A percentile compares a stretch with the other conserved stretches of the same genome.
phyloP scores from a whole-genome alignment of 2,797 vertebrate species.

The Neosilurus mollespiculum region DNA sequence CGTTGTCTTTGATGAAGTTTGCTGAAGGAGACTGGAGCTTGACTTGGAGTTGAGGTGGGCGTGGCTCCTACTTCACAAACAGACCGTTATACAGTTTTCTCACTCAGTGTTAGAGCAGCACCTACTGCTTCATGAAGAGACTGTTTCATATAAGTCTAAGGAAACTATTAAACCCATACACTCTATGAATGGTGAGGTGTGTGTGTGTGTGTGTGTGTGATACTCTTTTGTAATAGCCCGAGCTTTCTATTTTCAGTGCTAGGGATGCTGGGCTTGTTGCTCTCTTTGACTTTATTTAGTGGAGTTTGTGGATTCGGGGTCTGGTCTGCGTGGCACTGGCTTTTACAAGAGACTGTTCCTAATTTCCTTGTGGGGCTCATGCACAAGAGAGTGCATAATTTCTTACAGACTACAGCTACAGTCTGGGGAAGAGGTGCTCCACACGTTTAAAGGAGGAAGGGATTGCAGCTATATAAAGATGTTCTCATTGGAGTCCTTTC shows the following conservation, averaged over 20 bases:
- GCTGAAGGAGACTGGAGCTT: constrained; percentile 17
- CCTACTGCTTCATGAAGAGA: constrained; percentile 4
- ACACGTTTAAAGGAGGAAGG: constrained; percentile 8
- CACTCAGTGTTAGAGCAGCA: neutral
- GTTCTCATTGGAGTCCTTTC: neutral
- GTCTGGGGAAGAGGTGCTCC: constrained; percentile 33
- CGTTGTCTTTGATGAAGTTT: constrained; percentile 34
- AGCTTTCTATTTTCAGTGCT: neutral
- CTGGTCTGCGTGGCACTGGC: constrained; percentile 26
- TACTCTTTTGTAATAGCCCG: neutral
- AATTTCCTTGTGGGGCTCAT: constrained; percentile 36
- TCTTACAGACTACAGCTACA: constrained; percentile 37
- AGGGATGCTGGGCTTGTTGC: neutral
- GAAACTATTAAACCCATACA: neutral
- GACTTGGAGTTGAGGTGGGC: constrained; percentile 18
- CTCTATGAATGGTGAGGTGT: neutral
- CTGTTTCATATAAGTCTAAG: neutral
- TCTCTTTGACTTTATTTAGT: neutral
- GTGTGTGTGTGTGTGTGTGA: neutral
- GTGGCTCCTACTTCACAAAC: constrained; percentile 26
- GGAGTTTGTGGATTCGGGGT: constrained; percentile 23
- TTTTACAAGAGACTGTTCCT: constrained; percentile 43
- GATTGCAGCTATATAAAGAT: neutral
- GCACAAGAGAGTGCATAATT: constrained; percentile 33
- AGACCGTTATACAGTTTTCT: constrained; percentile 24